Conservation (phyloP, 2,113 vertebrate genomes). For the Cairina moschata region DNA sequence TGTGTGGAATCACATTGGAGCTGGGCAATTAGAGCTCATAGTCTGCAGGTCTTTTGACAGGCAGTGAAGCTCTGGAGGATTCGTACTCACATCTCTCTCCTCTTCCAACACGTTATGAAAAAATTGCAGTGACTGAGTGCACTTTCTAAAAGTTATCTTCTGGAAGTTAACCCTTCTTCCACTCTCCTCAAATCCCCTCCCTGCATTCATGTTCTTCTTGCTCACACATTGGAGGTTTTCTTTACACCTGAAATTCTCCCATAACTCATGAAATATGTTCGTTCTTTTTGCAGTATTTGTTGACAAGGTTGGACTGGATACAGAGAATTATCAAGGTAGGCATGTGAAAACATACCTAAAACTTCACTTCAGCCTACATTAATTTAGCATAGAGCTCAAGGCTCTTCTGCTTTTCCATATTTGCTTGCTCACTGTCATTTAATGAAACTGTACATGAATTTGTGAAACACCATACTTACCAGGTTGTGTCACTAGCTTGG, state of each 20-base stretch:
- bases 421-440: neutral
- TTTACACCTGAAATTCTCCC: neutral
- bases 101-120: neutral
- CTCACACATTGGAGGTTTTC: neutral
- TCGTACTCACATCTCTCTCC: neutral
- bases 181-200: neutral
- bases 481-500: neutral
- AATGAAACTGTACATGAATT: neutral
- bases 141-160: neutral
- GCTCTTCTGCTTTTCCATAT: neutral
- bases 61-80: neutral
- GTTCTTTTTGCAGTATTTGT: neutral
- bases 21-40: neutral
- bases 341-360: conserved; percentile 17
- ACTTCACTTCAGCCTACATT: neutral
- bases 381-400: neutral
- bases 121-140: neutral
- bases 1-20: neutral
- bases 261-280: neutral
- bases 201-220: neutral
- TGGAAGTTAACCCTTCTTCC: neutral
- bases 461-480: neutral
- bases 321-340: neutral
- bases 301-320: neutral
- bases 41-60: neutral